Evolutionary conservation across 2,113 vertebrate genomes (phyloP).

Genomic region (Aspiorhynchus laticeps): DNA sequence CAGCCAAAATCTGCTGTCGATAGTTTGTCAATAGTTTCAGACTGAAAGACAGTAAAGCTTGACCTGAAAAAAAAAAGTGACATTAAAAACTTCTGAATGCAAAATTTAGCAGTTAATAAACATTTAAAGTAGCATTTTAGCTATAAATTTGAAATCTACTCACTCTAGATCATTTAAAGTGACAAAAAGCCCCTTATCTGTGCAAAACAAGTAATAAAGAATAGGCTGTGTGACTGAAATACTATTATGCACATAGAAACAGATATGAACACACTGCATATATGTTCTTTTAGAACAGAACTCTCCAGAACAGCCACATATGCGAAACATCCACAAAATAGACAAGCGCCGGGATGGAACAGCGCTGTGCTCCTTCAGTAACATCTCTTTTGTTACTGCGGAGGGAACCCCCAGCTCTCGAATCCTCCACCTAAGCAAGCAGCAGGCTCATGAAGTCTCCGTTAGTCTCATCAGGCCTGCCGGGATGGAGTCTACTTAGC

Average conservation of each 20-base stretch:
- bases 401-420: neutral
- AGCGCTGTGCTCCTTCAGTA: neutral
- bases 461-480: slow-evolving; percentile 35
- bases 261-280: slow-evolving; percentile 28
- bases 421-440: slow-evolving; percentile 34
- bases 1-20: slow-evolving; percentile 2
- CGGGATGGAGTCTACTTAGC: slow-evolving; percentile 35
- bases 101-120: neutral
- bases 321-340: slow-evolving; percentile 20
- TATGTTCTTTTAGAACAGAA: slow-evolving; percentile 40
- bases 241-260: slow-evolving; percentile 48
- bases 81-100: neutral
- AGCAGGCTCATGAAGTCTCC: slow-evolving; percentile 42
- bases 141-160: neutral
- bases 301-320: slow-evolving; percentile 37
- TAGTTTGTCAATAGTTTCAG: neutral
- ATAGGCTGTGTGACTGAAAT: slow-evolving; percentile 36
- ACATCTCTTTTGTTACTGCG: neutral
- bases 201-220: slow-evolving; percentile 42
- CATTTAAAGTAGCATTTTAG: neutral
- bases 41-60: neutral
- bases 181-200: slow-evolving; percentile 43
- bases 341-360: slow-evolving; percentile 17
- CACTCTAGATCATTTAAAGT: slow-evolving; percentile 41
- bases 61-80: neutral